Percentiles rank a stretch among this genome's conserved stretches.
Conservation (phyloP, 1,140 invertebrate species). For the Pachypsylla venusta region DNA sequence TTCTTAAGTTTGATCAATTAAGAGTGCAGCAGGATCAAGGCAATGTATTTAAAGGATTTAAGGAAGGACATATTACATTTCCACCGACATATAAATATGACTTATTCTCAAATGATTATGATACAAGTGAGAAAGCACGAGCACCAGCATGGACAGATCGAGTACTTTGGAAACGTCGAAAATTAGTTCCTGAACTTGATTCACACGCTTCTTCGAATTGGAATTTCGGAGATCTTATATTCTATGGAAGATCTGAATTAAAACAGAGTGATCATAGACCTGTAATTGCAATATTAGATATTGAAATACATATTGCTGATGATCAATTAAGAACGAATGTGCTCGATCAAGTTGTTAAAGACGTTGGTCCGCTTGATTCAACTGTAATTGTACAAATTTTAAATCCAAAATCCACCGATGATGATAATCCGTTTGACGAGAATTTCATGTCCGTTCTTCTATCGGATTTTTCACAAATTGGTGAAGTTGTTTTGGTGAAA, state of each 20-base stretch:
- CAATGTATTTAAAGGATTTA: slow-evolving; percentile 78
- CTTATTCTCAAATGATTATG: slow-evolving; percentile 96
- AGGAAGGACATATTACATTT: slow-evolving; percentile 84
- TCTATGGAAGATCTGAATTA: slow-evolving; percentile 84
- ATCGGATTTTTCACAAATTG: slow-evolving; percentile 55
- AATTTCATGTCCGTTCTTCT: slow-evolving; percentile 53
- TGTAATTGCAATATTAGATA: slow-evolving; percentile 76
- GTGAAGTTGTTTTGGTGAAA: slow-evolving; percentile 75
- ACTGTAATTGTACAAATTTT: slow-evolving; percentile 65
- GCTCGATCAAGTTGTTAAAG: slow-evolving; percentile 55
- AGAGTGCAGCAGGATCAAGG: slow-evolving; percentile 31
- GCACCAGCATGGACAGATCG: slow-evolving; percentile 97
- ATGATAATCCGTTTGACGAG: slow-evolving; percentile 38
- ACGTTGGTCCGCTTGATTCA: slow-evolving; percentile 88
- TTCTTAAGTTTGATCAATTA: slow-evolving; percentile 83
- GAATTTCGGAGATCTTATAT: slow-evolving; percentile 50
- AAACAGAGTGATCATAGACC: slow-evolving; percentile 97
- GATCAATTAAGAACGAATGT: slow-evolving; percentile 51
- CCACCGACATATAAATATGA: slow-evolving; percentile 99
- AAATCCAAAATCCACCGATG: not conserved
- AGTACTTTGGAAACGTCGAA: slow-evolving; percentile 73
- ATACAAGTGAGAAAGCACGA: slow-evolving; percentile 95
- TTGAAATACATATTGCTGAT: slow-evolving; percentile 68
- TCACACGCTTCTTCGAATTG: not conserved
- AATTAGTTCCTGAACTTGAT: slow-evolving; percentile 39